phyloP scores from a whole-genome alignment of 2,888 invertebrate genomes.

The Julus scanicus region DNA sequence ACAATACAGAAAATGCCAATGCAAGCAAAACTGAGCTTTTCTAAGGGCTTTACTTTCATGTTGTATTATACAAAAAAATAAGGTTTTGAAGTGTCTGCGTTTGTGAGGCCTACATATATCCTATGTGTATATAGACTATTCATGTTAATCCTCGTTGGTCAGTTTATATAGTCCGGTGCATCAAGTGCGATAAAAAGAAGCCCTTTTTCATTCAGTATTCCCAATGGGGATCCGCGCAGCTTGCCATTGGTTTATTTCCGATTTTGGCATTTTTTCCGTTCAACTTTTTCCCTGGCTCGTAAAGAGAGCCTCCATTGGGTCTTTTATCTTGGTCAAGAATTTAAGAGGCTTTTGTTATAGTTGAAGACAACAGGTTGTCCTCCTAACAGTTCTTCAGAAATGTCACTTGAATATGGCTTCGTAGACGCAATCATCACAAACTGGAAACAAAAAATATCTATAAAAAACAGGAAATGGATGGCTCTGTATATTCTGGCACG shows the following conservation, averaged over 20 bases:
- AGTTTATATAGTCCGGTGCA: slow-evolving; percentile 33
- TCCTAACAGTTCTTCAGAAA: slow-evolving; percentile 27
- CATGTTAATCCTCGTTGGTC: slow-evolving; percentile 33
- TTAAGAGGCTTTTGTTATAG: slow-evolving; percentile 33
- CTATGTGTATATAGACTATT: slow-evolving; percentile 33
- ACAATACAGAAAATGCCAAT: slow-evolving; percentile 33
- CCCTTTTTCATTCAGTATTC: slow-evolving; percentile 25
- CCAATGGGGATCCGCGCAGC: slow-evolving; percentile 25
- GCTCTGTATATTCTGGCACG: background rate
- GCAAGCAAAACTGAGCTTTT: slow-evolving; percentile 33
- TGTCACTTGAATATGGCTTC: slow-evolving; percentile 28
- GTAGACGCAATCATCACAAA: slow-evolving; percentile 33
- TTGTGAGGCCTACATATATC: slow-evolving; percentile 8
- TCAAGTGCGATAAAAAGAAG: slow-evolving; percentile 33
- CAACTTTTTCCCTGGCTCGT: slow-evolving; percentile 33
- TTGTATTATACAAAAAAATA: slow-evolving; percentile 27
- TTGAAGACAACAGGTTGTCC: slow-evolving; percentile 33
- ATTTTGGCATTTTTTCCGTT: slow-evolving; percentile 26
- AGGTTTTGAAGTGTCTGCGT: slow-evolving; percentile 31
- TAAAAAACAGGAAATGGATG: slow-evolving; percentile 33
- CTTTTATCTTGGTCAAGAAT: slow-evolving; percentile 33
- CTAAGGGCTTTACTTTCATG: slow-evolving; percentile 33
- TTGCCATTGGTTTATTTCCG: slow-evolving; percentile 33
- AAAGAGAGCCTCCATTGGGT: slow-evolving; percentile 33
- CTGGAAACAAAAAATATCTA: slow-evolving; percentile 33